Evolutionary conservation across 30 jellyfish, hydroid and myxozoan genomes (phyloP).

Genomic region (Chironex yamaguchii): DNA sequence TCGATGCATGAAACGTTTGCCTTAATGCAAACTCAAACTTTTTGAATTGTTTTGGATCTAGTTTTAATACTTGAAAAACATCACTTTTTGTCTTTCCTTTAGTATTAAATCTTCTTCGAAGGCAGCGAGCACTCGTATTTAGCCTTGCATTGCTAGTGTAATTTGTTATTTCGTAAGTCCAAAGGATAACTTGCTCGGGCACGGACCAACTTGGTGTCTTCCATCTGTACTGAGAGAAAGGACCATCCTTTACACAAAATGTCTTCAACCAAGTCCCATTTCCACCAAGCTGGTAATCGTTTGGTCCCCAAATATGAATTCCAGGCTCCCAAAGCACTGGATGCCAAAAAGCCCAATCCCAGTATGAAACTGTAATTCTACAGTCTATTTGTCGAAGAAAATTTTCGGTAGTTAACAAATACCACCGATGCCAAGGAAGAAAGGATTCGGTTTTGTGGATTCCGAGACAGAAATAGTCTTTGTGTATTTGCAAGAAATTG

Average conservation of each 20-base stretch:
- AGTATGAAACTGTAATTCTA: constrained; percentile 84
- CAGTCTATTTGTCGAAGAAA: constrained; percentile 83
- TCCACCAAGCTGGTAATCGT: constrained; percentile 87
- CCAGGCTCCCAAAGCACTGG: constrained; percentile 68
- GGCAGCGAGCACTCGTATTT: too few relatives aligned
- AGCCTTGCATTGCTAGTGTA: neutral
- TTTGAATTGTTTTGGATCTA: constrained; percentile 34
- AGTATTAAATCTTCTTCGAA: constrained; percentile 81
- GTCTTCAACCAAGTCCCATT: constrained; percentile 74
- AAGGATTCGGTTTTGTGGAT: constrained; percentile 66
- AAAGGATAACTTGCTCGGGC: neutral
- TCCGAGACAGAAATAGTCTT: constrained; percentile 43
- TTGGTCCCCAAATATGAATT: constrained; percentile 74
- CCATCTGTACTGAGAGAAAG: constrained; percentile 52
- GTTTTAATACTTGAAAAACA: constrained; percentile 28
- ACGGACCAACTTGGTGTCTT: neutral
- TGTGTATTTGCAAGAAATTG: constrained; percentile 50
- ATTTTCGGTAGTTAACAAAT: constrained; percentile 76
- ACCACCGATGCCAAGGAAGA: constrained; percentile 96
- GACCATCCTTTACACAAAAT: constrained; percentile 91
- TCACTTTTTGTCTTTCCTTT: constrained; percentile 38
- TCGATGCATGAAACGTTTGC: constrained; percentile 59
- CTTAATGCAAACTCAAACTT: constrained; percentile 66
- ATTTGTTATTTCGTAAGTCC: neutral
- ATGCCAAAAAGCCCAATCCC: constrained; percentile 96